Evolutionary conservation across 2,888 invertebrate genomes (phyloP).

Genomic region (Tachina grossa): DNA sequence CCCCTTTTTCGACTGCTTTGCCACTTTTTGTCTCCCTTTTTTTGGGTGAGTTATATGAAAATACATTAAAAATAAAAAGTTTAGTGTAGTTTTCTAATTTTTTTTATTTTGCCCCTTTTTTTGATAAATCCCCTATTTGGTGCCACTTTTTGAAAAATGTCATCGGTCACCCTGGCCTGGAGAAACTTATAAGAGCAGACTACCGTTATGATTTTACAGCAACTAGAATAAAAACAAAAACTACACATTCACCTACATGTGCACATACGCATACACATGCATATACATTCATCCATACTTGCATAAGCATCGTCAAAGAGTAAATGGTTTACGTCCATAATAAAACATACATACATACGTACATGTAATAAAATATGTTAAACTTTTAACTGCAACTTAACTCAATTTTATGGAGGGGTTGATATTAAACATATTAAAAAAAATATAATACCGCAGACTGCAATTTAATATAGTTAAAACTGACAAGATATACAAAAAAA

Average conservation of each 20-base stretch:
- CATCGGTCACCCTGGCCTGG: no score
- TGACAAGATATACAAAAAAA: constrained; percentile 20
- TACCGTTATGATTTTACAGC: constrained; percentile 13
- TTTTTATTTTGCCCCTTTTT: no score
- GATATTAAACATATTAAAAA: constrained; percentile 46
- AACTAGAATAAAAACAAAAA: constrained; percentile 19
- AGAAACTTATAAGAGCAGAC: constrained; percentile 16
- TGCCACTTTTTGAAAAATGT: no score
- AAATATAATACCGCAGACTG: constrained; percentile 52
- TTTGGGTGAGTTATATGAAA: no score
- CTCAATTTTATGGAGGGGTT: constrained; percentile 55
- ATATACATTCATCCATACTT: background rate
- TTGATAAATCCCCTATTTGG: no score
- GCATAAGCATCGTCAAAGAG: background rate
- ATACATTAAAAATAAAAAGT: no score
- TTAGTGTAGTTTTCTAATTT: no score
- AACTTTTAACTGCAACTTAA: constrained; percentile 69
- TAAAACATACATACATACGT: background rate
- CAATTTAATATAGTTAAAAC: constrained; percentile 58
- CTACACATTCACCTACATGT: background rate
- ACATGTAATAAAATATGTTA: constrained; percentile 55
- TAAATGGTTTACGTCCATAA: background rate
- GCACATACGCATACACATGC: background rate
- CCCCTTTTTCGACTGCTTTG: no score
- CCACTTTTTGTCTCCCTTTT: no score